These are phyloP conservation scores for Resseliella maxima DNA, from an alignment of 2,888 invertebrate species.

Conservation along the genomic window DNA sequence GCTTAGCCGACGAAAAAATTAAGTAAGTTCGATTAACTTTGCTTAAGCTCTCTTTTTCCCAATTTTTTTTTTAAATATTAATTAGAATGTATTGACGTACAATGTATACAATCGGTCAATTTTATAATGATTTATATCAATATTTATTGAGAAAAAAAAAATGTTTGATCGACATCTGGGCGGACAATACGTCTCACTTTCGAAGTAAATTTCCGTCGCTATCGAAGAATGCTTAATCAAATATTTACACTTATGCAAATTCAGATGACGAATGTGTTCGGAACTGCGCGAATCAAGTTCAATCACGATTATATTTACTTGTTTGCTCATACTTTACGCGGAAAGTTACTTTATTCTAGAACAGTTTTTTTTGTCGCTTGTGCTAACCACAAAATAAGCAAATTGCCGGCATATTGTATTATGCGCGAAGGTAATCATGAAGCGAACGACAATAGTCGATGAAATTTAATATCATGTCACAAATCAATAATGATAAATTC, in stretches of 20 bases:
- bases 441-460: background rate
- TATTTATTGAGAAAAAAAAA: background rate
- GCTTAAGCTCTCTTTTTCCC: background rate
- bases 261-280: background rate
- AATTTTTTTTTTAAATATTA: background rate
- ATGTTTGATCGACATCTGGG: background rate
- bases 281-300: background rate
- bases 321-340: background rate
- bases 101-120: background rate
- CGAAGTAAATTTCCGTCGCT: background rate
- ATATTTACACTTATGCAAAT: background rate
- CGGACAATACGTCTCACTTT: background rate
- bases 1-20: constrained; percentile 86
- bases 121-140: background rate
- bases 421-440: background rate
- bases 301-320: background rate
- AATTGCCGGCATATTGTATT: no score
- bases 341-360: background rate
- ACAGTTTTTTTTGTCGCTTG: no score
- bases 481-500: background rate
- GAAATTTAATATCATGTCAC: background rate
- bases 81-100: constrained; percentile 17
- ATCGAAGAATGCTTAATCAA: background rate
- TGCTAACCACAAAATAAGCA: no score
- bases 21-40: constrained; percentile 68